These are phyloP conservation scores for Rhorus exstirpatorius DNA, from an alignment of 2,888 invertebrate genomes.

Conservation along the genomic window DNA sequence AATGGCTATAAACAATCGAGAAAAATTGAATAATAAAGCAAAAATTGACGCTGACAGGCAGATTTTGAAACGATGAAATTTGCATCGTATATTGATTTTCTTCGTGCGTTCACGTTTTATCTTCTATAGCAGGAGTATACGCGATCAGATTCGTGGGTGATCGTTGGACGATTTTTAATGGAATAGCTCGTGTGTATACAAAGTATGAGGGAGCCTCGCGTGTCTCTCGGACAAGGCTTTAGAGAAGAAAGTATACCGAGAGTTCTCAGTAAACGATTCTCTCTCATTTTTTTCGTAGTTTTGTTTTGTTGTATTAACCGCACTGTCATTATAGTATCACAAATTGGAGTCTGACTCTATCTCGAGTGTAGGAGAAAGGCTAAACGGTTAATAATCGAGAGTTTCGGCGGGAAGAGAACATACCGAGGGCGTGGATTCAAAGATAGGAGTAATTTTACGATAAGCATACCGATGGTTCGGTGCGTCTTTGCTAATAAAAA, in stretches of 20 bases:
- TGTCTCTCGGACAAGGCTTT: slow-evolving; percentile 26
- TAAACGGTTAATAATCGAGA: not conserved
- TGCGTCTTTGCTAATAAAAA: too few relatives aligned
- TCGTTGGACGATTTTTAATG: not conserved
- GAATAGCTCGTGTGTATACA: not conserved
- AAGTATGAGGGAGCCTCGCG: slow-evolving; percentile 17
- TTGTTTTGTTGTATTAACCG: not conserved
- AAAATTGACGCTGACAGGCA: too few relatives aligned
- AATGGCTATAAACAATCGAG: too few relatives aligned
- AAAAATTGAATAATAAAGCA: too few relatives aligned
- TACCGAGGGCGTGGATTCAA: too few relatives aligned
- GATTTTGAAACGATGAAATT: too few relatives aligned
- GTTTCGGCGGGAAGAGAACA: not conserved
- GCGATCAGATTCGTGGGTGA: too few relatives aligned
- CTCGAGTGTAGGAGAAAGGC: not conserved
- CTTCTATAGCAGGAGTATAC: too few relatives aligned
- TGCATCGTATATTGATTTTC: too few relatives aligned
- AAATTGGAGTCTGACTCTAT: slow-evolving; percentile 20
- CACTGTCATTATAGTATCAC: slow-evolving; percentile 14
- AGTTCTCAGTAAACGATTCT: slow-evolving; percentile 33
- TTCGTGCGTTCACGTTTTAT: too few relatives aligned
- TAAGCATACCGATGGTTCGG: too few relatives aligned
- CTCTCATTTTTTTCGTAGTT: not conserved
- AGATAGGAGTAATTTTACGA: too few relatives aligned
- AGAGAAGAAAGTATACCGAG: slow-evolving; percentile 48